Evolutionary conservation across 2,113 vertebrate genomes (phyloP), one percentile per base, ranked within the genome.

Genomic region (Hydrochoerus hydrochaeris): DNA sequence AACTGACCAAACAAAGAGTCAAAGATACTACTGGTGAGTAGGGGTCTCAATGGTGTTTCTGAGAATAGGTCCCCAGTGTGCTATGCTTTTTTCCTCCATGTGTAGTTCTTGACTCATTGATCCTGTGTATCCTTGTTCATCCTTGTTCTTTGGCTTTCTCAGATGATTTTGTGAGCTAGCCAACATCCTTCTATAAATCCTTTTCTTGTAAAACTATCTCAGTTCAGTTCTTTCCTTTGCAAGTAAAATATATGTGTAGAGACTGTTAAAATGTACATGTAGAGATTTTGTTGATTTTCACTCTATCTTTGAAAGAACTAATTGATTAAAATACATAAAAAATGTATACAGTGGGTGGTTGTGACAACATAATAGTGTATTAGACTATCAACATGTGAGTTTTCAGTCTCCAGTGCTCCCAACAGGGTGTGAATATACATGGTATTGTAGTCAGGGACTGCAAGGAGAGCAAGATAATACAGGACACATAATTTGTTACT

Each of bases 271-370:
- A 92, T 85, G 69, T 85, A 75, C 22, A 54, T 62, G 26, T 75
- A 63, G 38, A 81, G 14, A 88, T 82, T 52, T 52, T 87, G 7
- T 85, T 92, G n/a, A 52, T 88, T 30, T 90, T 93, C 7, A 94
- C 9, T 93, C 58, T n/a, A 57, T 75, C 85, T 90, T 62, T 97
- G 26, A 71, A 91, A 80, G 63, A 85, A 90, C 77, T 81, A n/a
- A 52, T 11, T 16, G 49, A 54, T 67, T 93, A 89, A 38, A 86
- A 63, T 78, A 20, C 14, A 3, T 90, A 69, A n/a, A 83, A 26
- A 44, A 46, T 62, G 24, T n/a, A 52, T 52, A 52, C 22, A 90
- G 71, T 17, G 58, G 35, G 63, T 86, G 35, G 57, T 83, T 85
- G 14, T 57, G 20, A 65, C 3, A 83, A 9, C 58, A 94, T 84